Conservation (phyloP, 2,888 invertebrate species). For the Epistrophella euchroma region DNA sequence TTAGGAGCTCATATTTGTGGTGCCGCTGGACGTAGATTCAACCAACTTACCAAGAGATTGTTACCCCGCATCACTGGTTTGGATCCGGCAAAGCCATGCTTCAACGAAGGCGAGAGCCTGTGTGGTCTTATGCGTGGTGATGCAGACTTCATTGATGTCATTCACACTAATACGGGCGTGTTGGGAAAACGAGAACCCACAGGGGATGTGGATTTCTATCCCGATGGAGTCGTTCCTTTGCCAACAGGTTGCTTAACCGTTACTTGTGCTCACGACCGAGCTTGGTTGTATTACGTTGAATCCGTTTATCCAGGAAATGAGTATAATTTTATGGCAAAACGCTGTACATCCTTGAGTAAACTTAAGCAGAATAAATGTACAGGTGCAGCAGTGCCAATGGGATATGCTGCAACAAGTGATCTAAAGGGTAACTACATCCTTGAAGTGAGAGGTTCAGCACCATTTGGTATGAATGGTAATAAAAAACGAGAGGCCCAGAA, state of each 20-base stretch:
- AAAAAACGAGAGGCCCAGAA: not conserved
- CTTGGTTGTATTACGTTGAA: constrained; percentile 80
- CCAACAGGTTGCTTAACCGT: constrained; percentile 79
- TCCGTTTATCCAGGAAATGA: constrained; percentile 79
- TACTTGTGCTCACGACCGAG: constrained; percentile 79
- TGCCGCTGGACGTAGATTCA: constrained; percentile 79
- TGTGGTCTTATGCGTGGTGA: constrained; percentile 77
- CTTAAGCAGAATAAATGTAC: constrained; percentile 78
- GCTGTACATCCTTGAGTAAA: constrained; percentile 78
- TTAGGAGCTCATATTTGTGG: constrained; percentile 82
- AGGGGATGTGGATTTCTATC: constrained; percentile 82
- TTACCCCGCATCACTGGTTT: constrained; percentile 81
- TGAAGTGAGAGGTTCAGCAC: not conserved
- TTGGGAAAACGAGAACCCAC: constrained; percentile 79
- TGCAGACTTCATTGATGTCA: constrained; percentile 81
- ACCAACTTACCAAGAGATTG: constrained; percentile 77
- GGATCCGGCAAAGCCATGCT: constrained; percentile 79
- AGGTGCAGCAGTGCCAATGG: constrained; percentile 79
- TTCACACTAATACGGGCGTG: constrained; percentile 80
- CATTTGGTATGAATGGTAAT: constrained; percentile 22
- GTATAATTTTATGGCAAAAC: constrained; percentile 77
- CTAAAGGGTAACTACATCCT: constrained; percentile 81
- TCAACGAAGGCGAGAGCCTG: constrained; percentile 26
- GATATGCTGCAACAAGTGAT: constrained; percentile 77
- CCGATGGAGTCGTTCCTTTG: constrained; percentile 79